Evolutionary conservation across 2,113 vertebrate species (phyloP), one percentile per base, ranked within the genome.

Genomic region (Lichenostomus cassidix): DNA sequence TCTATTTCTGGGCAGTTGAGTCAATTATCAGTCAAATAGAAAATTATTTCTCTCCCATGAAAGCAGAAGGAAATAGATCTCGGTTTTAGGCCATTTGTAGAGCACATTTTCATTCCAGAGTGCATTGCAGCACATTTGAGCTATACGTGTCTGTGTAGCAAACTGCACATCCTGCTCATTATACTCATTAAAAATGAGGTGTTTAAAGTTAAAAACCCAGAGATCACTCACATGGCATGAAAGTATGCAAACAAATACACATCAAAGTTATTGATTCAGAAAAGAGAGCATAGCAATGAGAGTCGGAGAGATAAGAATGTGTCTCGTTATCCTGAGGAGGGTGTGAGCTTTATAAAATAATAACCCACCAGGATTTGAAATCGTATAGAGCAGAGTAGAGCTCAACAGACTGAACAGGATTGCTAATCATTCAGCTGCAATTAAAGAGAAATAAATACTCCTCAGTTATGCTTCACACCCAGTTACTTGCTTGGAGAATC

Each of bases 381-480:
- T 10, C 0, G 11, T 5, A 1, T 9, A 42, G 85, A 83, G 53
- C 28, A 15, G 33, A 63, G 55, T 0, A 5, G 12, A 60, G 58
- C 23, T 42, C 44, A 31, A 11, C 5, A 35, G 52, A 7, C 21
- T 37, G 73, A 82, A 20, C 37, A 65, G 69, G 58, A 67, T 29
- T n/a, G 59, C 28, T 20, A 46, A 84, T 62, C 27, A 28, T 7
- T n/a, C 25, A n/a, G 22, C 52, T 69, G 50, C 70, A 84, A 91
- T 53, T 91, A 91, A 67, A 84, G 44, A 39, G 67, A 67, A 71
- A 71, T 46, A 81, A 83, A 89, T 27, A 31, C 18, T 64, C 39
- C 50, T 55, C 65, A 39, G 2, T n/a, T 29, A 25, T 56, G 47
- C 53, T 46, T 75, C 60, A 70, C 18, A 49, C 15, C 50, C 56